These are phyloP conservation scores for Cantharis rustica DNA, from an alignment of 2,888 invertebrate genomes.

Conservation along the genomic window DNA sequence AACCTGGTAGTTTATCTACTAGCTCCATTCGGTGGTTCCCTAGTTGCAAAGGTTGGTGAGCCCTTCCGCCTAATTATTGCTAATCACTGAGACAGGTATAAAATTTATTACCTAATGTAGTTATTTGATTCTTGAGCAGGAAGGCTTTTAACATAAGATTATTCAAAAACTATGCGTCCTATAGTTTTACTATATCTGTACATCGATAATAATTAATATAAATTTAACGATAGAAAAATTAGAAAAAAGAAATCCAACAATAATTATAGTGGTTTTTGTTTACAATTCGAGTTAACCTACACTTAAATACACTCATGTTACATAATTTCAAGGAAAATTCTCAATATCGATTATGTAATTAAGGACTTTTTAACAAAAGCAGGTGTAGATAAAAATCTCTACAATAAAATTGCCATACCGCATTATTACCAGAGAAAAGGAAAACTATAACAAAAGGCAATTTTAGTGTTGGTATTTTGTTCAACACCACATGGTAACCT, in stretches of 20 bases:
- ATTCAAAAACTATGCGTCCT: too few species aligned
- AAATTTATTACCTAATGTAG: too few species aligned
- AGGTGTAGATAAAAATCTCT: slow-evolving; percentile 33
- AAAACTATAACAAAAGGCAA: slow-evolving; percentile 46
- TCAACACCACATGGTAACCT: slow-evolving; percentile 48
- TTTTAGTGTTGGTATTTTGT: slow-evolving; percentile 44
- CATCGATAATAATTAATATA: background rate
- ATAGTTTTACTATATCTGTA: background rate
- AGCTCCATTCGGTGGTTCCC: too few species aligned
- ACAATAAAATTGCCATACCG: slow-evolving; percentile 35
- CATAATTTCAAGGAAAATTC: background rate
- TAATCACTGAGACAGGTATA: too few species aligned
- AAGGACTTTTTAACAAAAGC: slow-evolving; percentile 23
- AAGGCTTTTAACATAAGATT: too few species aligned
- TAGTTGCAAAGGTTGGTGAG: too few species aligned
- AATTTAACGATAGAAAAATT: background rate
- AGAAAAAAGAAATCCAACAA: background rate
- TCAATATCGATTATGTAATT: slow-evolving; percentile 25
- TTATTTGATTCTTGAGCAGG: too few species aligned
- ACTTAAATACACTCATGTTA: background rate
- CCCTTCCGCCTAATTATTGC: too few species aligned
- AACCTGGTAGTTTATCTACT: too few species aligned
- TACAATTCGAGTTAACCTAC: background rate
- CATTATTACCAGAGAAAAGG: slow-evolving; percentile 47
- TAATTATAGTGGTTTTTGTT: background rate